These are phyloP conservation scores for Oncopodura yosiiana DNA, from an alignment of 1,140 invertebrate genomes.

Conservation along the genomic window DNA sequence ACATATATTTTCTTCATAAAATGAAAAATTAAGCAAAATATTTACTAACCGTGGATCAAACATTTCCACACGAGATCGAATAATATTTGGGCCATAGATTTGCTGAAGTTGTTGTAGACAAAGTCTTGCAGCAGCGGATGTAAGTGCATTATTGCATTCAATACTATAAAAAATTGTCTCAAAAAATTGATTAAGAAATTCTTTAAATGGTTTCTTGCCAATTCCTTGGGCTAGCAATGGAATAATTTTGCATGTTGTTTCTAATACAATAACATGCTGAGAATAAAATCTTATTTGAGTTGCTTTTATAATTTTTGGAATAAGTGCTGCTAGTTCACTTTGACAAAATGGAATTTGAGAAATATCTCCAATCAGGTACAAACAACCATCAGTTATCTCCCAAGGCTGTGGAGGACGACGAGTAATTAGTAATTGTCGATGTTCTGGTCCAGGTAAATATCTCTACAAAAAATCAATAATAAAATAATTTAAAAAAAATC, in stretches of 20 bases:
- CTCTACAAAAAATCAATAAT: no score
- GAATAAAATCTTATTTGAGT: constrained; percentile 43
- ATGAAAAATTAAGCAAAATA: no score
- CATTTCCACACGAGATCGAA: constrained; percentile 46
- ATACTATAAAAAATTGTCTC: constrained; percentile 47
- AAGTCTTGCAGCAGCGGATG: constrained; percentile 45
- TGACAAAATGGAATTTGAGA: constrained; percentile 38
- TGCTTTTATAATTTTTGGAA: constrained; percentile 42
- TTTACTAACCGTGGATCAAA: constrained; percentile 44
- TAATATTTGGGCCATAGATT: constrained; percentile 46
- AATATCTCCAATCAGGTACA: constrained; percentile 45
- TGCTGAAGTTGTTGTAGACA: constrained; percentile 44
- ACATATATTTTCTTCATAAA: no score
- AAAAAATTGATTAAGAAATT: constrained; percentile 45
- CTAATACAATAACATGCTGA: constrained; percentile 45
- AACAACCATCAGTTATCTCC: constrained; percentile 50
- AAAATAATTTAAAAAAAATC: no score
- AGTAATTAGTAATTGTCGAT: no score
- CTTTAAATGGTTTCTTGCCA: constrained; percentile 47
- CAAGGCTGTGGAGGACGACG: constrained; percentile 48
- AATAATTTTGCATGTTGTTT: constrained; percentile 48
- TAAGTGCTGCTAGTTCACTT: constrained; percentile 28
- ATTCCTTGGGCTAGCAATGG: constrained; percentile 45
- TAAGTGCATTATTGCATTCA: constrained; percentile 47
- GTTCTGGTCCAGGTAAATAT: no score